Evolutionary conservation across 2,888 invertebrate species (phyloP).

Genomic region (Elmis aenea): DNA sequence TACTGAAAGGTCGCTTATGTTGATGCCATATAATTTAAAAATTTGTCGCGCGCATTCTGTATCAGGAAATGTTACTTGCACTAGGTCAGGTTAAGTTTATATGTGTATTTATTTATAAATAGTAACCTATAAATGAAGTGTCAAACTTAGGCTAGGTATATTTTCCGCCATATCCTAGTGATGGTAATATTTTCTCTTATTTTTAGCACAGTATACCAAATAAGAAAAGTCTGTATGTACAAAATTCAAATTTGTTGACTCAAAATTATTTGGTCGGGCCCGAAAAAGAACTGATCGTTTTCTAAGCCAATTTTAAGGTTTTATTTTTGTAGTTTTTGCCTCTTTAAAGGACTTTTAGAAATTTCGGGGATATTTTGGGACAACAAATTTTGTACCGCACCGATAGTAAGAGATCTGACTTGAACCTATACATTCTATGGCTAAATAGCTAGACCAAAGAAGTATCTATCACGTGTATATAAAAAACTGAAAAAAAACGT

Average conservation of each 20-base stretch:
- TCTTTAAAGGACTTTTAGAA: constrained; percentile 30
- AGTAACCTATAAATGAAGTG: constrained; percentile 21
- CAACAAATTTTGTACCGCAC: constrained; percentile 22
- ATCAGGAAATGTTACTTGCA: constrained; percentile 23
- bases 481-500: constrained; percentile 34
- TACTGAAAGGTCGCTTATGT: constrained; percentile 16
- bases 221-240: constrained; percentile 26
- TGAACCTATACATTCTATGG: constrained; percentile 22
- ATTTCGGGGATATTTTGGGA: constrained; percentile 28
- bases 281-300: constrained; percentile 35
- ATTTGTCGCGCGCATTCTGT: constrained; percentile 10
- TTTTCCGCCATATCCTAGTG: constrained; percentile 23
- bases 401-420: constrained; percentile 20
- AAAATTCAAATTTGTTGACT: constrained; percentile 24
- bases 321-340: constrained; percentile 39
- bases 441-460: constrained; percentile 46
- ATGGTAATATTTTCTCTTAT: constrained; percentile 25
- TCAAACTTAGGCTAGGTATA: constrained; percentile 21
- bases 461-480: constrained; percentile 45
- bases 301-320: constrained; percentile 30
- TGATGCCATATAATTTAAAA: constrained; percentile 24
- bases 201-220: constrained; percentile 37
- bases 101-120: constrained; percentile 13
- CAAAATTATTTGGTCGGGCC: constrained; percentile 32
- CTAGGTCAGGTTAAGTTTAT: constrained; percentile 14